Conservation (phyloP, 2,113 vertebrate species). For the Sphaerodactylus townsendi region DNA sequence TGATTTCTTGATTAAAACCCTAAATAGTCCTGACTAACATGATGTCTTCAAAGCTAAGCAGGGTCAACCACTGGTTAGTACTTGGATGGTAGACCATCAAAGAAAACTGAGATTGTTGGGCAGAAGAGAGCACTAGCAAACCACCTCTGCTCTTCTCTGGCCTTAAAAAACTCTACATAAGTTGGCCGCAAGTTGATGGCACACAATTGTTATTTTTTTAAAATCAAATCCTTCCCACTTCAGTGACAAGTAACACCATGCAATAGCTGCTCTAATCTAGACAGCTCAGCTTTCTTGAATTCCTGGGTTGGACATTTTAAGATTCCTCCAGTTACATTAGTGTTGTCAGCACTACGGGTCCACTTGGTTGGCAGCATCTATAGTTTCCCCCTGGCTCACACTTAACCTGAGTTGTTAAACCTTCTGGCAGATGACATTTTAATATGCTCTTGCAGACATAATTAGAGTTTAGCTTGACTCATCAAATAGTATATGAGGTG, state of each 20-base stretch:
- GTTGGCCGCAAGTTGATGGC: no score
- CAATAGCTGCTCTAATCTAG: not conserved
- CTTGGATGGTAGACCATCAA: no score
- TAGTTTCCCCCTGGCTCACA: not conserved
- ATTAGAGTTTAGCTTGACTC: not conserved
- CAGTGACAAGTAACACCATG: not conserved
- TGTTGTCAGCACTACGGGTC: not conserved
- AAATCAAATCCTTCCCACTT: not conserved
- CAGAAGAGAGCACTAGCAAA: no score
- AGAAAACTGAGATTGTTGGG: no score
- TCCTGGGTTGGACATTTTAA: not conserved
- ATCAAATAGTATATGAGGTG: not conserved
- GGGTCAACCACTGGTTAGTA: no score
- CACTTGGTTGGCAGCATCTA: not conserved
- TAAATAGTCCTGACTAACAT: no score
- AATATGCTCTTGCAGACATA: not conserved
- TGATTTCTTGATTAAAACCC: no score
- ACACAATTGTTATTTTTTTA: not conserved
- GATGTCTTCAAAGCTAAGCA: no score
- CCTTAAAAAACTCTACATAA: no score
- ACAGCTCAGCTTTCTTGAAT: not conserved
- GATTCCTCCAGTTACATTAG: not conserved
- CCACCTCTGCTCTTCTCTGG: no score
- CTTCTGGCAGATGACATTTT: not conserved
- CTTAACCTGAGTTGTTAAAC: not conserved